A percentile compares a stretch with the other conserved stretches of the same genome.
These are phyloP conservation scores for Sesia bembeciformis DNA, from an alignment of 2,888 invertebrate species.

Conservation along the genomic window DNA sequence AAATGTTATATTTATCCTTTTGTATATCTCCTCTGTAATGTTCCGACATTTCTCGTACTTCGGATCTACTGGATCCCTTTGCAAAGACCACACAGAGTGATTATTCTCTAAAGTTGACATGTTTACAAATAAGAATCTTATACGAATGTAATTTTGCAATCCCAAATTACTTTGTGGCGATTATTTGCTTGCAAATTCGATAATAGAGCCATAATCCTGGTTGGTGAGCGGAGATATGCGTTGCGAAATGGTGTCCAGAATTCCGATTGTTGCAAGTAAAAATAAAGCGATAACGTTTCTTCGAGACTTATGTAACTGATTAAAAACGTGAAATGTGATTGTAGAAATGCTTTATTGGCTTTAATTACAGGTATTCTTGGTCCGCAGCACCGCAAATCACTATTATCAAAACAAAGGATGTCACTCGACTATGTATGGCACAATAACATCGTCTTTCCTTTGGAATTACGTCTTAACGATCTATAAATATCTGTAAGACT, in stretches of 20 bases:
- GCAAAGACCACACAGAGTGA: conserved; percentile 36
- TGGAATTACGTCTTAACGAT: conserved; percentile 40
- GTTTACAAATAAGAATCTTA: conserved; percentile 31
- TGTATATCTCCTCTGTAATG: conserved; percentile 66
- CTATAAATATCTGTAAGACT: conserved; percentile 46
- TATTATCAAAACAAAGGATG: conserved; percentile 17
- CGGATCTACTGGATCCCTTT: conserved; percentile 33
- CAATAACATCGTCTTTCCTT: conserved; percentile 47
- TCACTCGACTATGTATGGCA: conserved; percentile 22
- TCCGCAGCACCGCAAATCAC: conserved; percentile 26
- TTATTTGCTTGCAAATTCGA: not conserved
- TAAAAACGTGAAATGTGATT: too few relatives aligned
- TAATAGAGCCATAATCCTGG: not conserved
- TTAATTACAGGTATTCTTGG: conserved; percentile 1
- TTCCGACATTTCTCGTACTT: conserved; percentile 65
- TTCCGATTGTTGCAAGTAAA: too few relatives aligned
- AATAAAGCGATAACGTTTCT: too few relatives aligned
- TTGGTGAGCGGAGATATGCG: not conserved
- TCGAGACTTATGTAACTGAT: too few relatives aligned
- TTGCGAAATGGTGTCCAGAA: too few relatives aligned
- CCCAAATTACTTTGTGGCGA: not conserved
- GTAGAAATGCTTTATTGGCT: not conserved
- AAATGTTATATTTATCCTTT: conserved; percentile 65
- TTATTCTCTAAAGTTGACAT: conserved; percentile 52
- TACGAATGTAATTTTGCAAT: conserved; percentile 10